Conservation (phyloP, 1,140 invertebrate genomes). For the Campoletis sonorensis region DNA sequence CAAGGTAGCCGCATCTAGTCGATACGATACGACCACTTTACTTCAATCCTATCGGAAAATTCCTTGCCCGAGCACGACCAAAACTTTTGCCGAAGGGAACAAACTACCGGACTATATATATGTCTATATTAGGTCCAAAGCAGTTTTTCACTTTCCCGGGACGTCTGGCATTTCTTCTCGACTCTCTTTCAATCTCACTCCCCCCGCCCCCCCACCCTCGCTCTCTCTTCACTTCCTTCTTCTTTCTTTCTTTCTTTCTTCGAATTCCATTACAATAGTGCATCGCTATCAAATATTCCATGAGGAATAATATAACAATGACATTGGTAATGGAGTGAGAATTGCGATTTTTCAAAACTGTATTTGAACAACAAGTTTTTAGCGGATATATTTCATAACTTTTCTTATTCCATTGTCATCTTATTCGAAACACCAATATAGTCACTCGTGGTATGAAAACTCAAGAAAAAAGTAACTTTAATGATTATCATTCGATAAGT, state of each 20-base stretch:
- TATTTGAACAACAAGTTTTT: not conserved
- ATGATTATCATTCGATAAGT: too few relatives aligned
- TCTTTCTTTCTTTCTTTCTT: not conserved
- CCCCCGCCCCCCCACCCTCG: not conserved
- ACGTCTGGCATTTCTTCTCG: not conserved
- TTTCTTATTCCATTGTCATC: not conserved
- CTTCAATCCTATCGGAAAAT: constrained; percentile 14
- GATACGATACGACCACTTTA: constrained; percentile 7
- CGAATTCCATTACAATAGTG: constrained; percentile 14
- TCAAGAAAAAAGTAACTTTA: too few relatives aligned
- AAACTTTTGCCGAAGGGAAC: constrained; percentile 11
- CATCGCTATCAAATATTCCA: constrained; percentile 8
- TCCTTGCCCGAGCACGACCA: not conserved
- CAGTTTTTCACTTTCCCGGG: not conserved
- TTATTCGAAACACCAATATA: too few relatives aligned
- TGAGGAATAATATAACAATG: not conserved
- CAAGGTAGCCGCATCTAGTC: not conserved
- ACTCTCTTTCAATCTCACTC: not conserved
- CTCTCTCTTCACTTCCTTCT: not conserved
- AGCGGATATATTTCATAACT: not conserved
- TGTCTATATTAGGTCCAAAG: not conserved
- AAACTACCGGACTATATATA: not conserved
- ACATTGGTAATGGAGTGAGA: constrained; percentile 24
- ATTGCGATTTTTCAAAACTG: constrained; percentile 9
- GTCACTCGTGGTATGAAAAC: too few relatives aligned